These are phyloP conservation scores for Holcopasites calliopsidis DNA, from an alignment of 1,140 invertebrate genomes.

Conservation along the genomic window DNA sequence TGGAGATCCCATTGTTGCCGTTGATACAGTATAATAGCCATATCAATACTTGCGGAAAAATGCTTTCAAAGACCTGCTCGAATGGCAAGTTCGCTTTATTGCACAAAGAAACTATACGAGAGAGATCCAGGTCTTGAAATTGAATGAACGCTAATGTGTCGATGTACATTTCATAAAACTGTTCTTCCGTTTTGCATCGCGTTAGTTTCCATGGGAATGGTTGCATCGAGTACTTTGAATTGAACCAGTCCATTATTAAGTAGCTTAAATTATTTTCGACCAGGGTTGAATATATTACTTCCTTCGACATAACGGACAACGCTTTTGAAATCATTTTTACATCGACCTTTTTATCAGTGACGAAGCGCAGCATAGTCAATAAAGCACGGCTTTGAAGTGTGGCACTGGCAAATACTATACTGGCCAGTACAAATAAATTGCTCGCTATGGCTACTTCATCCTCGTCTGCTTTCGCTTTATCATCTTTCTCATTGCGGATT, in stretches of 20 bases:
- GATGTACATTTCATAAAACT: constrained; percentile 76
- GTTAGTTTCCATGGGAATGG: constrained; percentile 73
- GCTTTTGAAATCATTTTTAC: constrained; percentile 65
- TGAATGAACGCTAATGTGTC: constrained; percentile 70
- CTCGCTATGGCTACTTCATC: constrained; percentile 68
- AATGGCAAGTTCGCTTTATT: constrained; percentile 64
- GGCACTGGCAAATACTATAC: constrained; percentile 72
- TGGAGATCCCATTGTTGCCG: neutral
- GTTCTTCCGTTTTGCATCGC: constrained; percentile 61
- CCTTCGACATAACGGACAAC: constrained; percentile 60
- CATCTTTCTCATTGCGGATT: constrained; percentile 4
- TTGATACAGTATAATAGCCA: constrained; percentile 60
- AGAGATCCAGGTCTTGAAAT: constrained; percentile 66
- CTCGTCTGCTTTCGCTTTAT: constrained; percentile 71
- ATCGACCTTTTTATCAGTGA: constrained; percentile 69
- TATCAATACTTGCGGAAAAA: constrained; percentile 68
- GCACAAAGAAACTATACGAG: constrained; percentile 63
- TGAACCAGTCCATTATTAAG: constrained; percentile 59
- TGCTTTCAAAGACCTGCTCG: constrained; percentile 69
- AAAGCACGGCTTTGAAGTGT: constrained; percentile 74
- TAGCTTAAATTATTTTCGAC: constrained; percentile 75
- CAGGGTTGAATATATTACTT: constrained; percentile 57
- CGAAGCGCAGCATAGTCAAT: constrained; percentile 70
- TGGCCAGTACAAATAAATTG: constrained; percentile 71
- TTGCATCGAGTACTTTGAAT: constrained; percentile 50